A percentile compares a stretch with the other conserved stretches of the same genome.
Evolutionary conservation across 2,888 invertebrate genomes (phyloP).

Genomic region (Agapostemon virescens): DNA sequence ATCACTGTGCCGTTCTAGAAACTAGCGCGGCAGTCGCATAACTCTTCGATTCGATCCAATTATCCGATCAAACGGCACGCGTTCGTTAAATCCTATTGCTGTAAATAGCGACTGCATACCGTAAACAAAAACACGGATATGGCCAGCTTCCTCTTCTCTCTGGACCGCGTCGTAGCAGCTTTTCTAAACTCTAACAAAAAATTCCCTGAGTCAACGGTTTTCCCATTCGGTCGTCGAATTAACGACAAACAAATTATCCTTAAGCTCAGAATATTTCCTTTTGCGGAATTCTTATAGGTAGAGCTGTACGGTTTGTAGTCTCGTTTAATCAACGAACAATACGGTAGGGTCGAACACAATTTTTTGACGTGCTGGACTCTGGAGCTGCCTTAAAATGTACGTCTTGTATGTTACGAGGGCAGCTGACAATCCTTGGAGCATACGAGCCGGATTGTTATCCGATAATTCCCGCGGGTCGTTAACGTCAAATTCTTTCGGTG

Average conservation of each 20-base stretch:
- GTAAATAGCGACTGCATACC: too few relatives aligned
- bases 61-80: not conserved
- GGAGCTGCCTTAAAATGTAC: not conserved
- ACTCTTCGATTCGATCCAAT: not conserved
- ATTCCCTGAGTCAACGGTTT: not conserved
- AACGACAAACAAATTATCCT: not conserved
- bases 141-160: not conserved
- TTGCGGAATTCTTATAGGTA: not conserved
- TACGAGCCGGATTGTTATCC: not conserved
- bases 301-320: not conserved
- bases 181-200: not conserved
- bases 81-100: not conserved
- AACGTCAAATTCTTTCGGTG: not conserved
- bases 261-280: not conserved
- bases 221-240: not conserved
- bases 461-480: not conserved
- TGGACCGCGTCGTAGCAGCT: not conserved
- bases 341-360: not conserved
- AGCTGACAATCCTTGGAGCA: not conserved
- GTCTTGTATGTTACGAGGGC: not conserved
- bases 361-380: not conserved
- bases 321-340: not conserved
- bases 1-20: not conserved
- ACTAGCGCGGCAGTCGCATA: not conserved
- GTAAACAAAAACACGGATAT: too few relatives aligned